Evolutionary conservation across 2,113 vertebrate genomes (phyloP).

Genomic region (Corythornis cristatus): DNA sequence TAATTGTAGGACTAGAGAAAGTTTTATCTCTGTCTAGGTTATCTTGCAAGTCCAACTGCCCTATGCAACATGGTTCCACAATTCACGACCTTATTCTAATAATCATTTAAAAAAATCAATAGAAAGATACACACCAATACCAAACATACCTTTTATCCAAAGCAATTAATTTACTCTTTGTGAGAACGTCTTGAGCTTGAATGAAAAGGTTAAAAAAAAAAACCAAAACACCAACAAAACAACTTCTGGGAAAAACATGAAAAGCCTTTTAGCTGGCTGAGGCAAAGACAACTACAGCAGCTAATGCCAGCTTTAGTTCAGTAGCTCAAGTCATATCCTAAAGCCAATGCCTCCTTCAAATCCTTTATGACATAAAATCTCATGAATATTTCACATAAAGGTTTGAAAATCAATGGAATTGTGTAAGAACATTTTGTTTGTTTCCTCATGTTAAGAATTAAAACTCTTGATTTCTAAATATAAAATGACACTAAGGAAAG

Average conservation of each 20-base stretch:
- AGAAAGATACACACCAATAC: background rate
- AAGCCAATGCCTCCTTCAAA: background rate
- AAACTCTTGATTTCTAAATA: background rate
- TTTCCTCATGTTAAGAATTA: background rate
- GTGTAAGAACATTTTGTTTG: background rate
- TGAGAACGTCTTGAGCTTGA: background rate
- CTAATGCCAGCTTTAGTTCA: background rate
- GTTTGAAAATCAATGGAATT: background rate
- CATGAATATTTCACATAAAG: background rate
- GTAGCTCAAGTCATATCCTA: background rate
- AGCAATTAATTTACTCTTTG: background rate
- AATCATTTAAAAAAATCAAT: background rate
- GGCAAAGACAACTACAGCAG: background rate
- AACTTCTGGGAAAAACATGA: accelerated
- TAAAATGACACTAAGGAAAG: background rate
- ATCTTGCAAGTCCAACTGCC: background rate
- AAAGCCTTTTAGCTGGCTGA: background rate
- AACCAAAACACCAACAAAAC: background rate
- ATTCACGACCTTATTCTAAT: background rate
- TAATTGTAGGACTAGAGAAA: background rate
- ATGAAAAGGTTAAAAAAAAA: background rate
- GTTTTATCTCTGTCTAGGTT: background rate
- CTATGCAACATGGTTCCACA: background rate
- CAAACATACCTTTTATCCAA: background rate
- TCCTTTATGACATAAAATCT: background rate